These are phyloP conservation scores for Montipora capitata DNA, from an alignment of 92 coral and sea anemone genomes.

Conservation along the genomic window DNA sequence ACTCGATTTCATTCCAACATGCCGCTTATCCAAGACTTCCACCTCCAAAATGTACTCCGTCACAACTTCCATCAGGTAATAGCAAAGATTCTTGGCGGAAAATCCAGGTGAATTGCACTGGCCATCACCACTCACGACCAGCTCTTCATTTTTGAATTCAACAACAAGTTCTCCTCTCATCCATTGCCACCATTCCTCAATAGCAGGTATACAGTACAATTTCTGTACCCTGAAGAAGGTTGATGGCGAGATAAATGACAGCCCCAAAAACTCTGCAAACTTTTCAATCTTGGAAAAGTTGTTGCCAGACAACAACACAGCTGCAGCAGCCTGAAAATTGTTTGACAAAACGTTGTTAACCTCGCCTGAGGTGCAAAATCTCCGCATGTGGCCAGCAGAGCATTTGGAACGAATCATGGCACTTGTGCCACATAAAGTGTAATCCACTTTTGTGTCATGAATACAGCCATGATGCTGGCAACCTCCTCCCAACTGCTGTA, in stretches of 20 bases:
- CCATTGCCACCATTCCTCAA: no score
- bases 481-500: conserved; percentile 32
- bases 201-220: no score
- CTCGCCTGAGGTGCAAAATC: conserved; percentile 51
- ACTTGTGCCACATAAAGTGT: conserved; percentile 33
- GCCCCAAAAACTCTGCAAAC: conserved; percentile 29
- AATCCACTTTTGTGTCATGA: conserved; percentile 19
- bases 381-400: conserved; percentile 45
- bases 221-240: conserved; percentile 48
- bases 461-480: conserved; percentile 62
- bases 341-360: conserved; percentile 19
- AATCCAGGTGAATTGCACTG: conserved; percentile 78
- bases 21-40: conserved; percentile 11
- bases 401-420: conserved; percentile 49
- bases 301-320: conserved; percentile 37
- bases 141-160: neutral
- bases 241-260: conserved; percentile 45
- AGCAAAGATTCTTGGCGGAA: conserved; percentile 50
- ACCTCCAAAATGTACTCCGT: no score
- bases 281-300: conserved; percentile 38
- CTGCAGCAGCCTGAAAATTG: conserved; percentile 36
- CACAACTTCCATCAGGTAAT: conserved; percentile 26
- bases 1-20: conserved; percentile 30
- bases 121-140: conserved; percentile 72
- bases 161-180: neutral